These are phyloP conservation scores for Suricata suricatta DNA, from an alignment of 2,113 vertebrate species.

Conservation along the genomic window DNA sequence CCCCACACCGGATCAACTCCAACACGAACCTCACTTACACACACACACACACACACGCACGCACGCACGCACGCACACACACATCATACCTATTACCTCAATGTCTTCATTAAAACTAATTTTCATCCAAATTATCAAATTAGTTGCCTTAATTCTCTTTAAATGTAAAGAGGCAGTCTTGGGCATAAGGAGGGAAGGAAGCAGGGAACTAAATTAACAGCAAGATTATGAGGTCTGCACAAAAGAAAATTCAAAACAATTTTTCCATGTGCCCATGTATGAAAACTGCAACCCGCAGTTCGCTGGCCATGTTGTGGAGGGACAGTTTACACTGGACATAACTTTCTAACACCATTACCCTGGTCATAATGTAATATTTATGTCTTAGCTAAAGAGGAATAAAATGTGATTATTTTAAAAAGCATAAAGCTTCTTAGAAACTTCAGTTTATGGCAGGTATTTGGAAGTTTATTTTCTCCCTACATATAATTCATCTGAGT, in stretches of 20 bases:
- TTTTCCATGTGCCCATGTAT: background rate
- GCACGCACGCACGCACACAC: background rate
- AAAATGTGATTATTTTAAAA: constrained; percentile 8
- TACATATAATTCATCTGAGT: background rate
- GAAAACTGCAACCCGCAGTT: background rate
- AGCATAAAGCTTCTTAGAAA: constrained; percentile 5
- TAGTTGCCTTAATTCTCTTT: background rate
- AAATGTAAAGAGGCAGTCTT: background rate
- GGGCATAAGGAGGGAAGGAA: background rate
- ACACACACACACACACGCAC: background rate
- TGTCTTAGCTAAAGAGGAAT: background rate
- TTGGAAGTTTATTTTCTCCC: constrained; percentile 30
- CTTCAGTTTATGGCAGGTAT: background rate
- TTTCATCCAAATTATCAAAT: constrained; percentile 46
- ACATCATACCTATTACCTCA: background rate
- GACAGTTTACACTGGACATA: background rate
- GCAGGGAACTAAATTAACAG: background rate
- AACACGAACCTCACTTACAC: background rate
- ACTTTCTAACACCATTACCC: background rate
- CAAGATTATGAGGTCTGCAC: constrained; percentile 28
- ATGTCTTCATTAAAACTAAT: constrained; percentile 1
- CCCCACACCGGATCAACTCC: background rate
- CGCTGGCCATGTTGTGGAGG: background rate
- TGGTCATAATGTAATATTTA: background rate
- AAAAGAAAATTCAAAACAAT: constrained; percentile 5